Base-by-base conservation (phyloP, 2,797 vertebrate genomes). In the Uromys caudimaculatus region DNA sequence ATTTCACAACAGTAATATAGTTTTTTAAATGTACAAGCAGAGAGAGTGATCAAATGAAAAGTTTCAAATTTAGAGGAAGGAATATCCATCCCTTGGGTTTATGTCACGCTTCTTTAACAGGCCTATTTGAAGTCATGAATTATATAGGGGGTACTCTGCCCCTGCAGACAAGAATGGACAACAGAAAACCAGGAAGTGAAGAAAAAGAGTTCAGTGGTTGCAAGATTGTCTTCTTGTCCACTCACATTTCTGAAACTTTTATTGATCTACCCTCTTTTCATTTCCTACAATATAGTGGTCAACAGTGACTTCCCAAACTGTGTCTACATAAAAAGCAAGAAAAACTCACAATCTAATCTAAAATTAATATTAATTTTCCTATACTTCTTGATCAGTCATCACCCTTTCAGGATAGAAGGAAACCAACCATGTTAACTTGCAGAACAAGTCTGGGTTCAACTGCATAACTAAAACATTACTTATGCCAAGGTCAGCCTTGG, bases 1-100 rank as follows among this genome's bases (percentile, higher is more conserved):
- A 78, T 32, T 62, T 84, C 90, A 23, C 24, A 81, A 52, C 64
- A 79, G 21, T 76, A 67, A 76, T 47, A 2, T 84, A 82, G 79
- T 67, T 93, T 84, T 54, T 52, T 84, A 89, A 95, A 56, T 11
- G 1, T 41, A 24, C 21, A 79, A 60, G n/a, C 58, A 90, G 17
- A 85, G 47, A 50, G 35, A 69, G 50, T 47, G 16, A 92, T 84
- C 17, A 92, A 87, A 90, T 56, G 44, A 50, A 75, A 93, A 93
- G n/a, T 35, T 38, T n/a, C 12, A 90, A 82, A 82, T n/a, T 90
- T 89, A 67, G 5, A 3, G 2, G 75, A 56, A 56, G 54, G 88
- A 91, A 85, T 19, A 90, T 73, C 1, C 13, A 90, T 73, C 1
- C 7, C 24, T 91, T 83, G 54, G 78, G 27, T 38, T 91, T 27